Evolutionary conservation across 1,140 invertebrate species (phyloP), one percentile per base, ranked within the genome.

Genomic region (Pachypeltis micranthus): DNA sequence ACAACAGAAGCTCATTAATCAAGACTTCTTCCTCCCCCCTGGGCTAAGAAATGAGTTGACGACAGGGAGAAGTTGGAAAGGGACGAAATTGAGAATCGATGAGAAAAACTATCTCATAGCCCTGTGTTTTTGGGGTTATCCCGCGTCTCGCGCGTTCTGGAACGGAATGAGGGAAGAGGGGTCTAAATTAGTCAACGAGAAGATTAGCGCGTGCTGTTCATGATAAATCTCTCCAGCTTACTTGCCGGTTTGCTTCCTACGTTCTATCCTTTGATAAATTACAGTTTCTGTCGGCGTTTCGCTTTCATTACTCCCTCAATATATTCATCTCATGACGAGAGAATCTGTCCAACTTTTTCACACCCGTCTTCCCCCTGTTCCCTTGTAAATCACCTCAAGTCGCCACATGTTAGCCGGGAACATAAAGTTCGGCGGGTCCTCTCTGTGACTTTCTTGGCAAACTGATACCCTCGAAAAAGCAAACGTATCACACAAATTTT

Each of bases 1-100:
- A n/a, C n/a, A n/a, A n/a, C n/a, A n/a, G n/a, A n/a, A n/a, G 4
- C 47, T 51, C 47, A 51, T 51, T 51, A 51, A 51, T 51, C 47
- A 51, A 51, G 47, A 51, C 21, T 10, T 51, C 47, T 51, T 51
- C 21, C 19, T 51, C 21, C 47, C 10, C n/a, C n/a, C n/a, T n/a
- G n/a, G n/a, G n/a, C n/a, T n/a, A n/a, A n/a, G n/a, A n/a, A n/a
- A n/a, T n/a, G n/a, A n/a, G n/a, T n/a, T n/a, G n/a, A n/a, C n/a
- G n/a, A n/a, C n/a, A n/a, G n/a, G n/a, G n/a, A n/a, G n/a, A n/a
- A n/a, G n/a, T 39, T n/a, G n/a, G 34, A n/a, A 39, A 21, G 47
- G 47, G 47, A 10, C 12, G 21, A 51, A 51, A 10, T 7, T 4
- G 47, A 51, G 23, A 51, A 51, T 51, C 47, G 47, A 51, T 51